These are phyloP conservation scores for Python bivittatus DNA, from an alignment of 2,113 vertebrate species.

Conservation along the genomic window DNA sequence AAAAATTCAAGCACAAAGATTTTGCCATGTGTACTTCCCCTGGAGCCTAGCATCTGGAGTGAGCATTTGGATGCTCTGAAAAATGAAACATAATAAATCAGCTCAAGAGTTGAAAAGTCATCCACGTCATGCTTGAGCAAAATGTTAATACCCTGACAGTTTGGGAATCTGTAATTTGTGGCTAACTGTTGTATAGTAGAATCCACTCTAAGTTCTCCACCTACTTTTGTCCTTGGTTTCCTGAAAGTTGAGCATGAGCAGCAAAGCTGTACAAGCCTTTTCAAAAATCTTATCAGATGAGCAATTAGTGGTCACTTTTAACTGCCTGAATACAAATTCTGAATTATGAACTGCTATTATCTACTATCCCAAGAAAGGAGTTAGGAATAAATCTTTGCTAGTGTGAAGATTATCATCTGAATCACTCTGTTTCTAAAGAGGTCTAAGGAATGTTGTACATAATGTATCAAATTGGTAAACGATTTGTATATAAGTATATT, in stretches of 20 bases:
- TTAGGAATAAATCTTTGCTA: slow-evolving; percentile 63
- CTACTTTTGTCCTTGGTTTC: slow-evolving; percentile 44
- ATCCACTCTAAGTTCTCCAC: slow-evolving; percentile 16
- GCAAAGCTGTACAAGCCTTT: slow-evolving; percentile 40
- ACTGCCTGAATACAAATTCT: slow-evolving; percentile 59
- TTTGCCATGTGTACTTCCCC: not conserved
- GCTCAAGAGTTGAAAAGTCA: not conserved
- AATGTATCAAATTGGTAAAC: slow-evolving; percentile 34
- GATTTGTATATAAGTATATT: not conserved
- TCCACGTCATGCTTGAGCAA: not conserved
- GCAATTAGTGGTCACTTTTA: slow-evolving; percentile 60
- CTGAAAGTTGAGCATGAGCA: slow-evolving; percentile 49
- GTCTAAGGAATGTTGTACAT: slow-evolving; percentile 12
- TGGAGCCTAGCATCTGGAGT: not conserved
- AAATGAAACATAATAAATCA: not conserved
- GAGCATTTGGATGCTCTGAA: not conserved
- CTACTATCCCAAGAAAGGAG: slow-evolving; percentile 58
- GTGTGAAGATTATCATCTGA: slow-evolving; percentile 50
- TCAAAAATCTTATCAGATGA: slow-evolving; percentile 46
- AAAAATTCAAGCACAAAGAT: not conserved
- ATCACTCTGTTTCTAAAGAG: slow-evolving; percentile 1
- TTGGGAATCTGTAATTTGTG: not conserved
- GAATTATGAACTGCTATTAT: slow-evolving; percentile 64
- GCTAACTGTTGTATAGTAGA: not conserved
- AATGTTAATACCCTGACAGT: slow-evolving; percentile 4